Conservation (phyloP, 1,140 invertebrate genomes). For the Episyrphus balteatus region DNA sequence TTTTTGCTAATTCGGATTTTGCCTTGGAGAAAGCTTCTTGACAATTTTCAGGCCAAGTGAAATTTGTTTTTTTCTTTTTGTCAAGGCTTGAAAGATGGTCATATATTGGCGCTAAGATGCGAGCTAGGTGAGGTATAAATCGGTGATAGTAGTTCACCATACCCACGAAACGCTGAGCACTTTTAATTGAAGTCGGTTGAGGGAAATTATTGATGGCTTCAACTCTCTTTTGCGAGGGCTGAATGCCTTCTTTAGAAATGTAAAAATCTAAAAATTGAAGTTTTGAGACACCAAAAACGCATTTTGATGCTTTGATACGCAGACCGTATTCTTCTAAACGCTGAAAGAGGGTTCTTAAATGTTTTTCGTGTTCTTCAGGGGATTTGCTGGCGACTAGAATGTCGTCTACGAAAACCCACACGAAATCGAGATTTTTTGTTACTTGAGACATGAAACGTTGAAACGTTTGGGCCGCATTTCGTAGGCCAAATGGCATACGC, state of each 20-base stretch:
- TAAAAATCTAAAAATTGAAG: constrained; percentile 18
- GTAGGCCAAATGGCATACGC: constrained; percentile 32
- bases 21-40: constrained; percentile 33
- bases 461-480: constrained; percentile 35
- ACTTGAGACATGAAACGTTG: constrained; percentile 40
- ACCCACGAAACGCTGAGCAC: constrained; percentile 34
- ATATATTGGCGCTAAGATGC: constrained; percentile 12
- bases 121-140: constrained; percentile 18
- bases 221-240: constrained; percentile 1
- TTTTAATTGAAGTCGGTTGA: constrained; percentile 18
- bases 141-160: constrained; percentile 34
- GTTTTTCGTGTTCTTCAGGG: constrained; percentile 18
- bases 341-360: constrained; percentile 17
- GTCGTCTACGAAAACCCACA: constrained; percentile 37
- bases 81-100: constrained; percentile 8
- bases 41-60: constrained; percentile 13
- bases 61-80: constrained; percentile 19
- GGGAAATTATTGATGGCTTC: constrained; percentile 13
- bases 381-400: constrained; percentile 38
- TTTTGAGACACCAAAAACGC: constrained; percentile 15
- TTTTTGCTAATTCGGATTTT: constrained; percentile 22
- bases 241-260: constrained; percentile 13
- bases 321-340: constrained; percentile 15
- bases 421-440: constrained; percentile 26
- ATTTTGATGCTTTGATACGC: constrained; percentile 19